Base-by-base conservation (phyloP, 2,113 vertebrate genomes). In the Hippocampus guttulatus region DNA sequence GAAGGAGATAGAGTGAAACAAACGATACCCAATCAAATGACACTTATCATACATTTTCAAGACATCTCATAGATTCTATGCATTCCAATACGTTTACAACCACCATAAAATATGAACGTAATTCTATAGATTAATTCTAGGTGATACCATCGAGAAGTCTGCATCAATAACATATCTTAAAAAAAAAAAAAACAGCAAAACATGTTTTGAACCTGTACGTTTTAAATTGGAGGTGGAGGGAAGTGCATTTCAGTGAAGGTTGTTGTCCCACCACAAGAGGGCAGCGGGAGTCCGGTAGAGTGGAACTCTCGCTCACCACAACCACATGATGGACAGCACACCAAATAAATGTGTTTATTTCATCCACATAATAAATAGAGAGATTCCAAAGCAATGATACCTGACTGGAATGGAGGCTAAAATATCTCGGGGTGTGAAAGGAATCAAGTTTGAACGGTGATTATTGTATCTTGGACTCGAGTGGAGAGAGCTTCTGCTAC, bases 311-410 rank as follows among this genome's bases (percentile, higher is more conserved):
- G 27, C 40, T 68, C 27, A 70, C 12, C 11, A 15, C 55, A 23
- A 11, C 11, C 9, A 73, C 67, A 38, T 2, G 71, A 1, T 54
- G 21, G 40, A 8, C 12, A 47, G 51, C 20, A 23, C 55, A n/a
- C 68, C 83, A 68, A 40, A 66, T 86, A 79, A 82, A 77, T 84
- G 86, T 91, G 86, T 91, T 91, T 92, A 91, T 92, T 92, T 87
- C 84, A 85, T 89, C 79, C 82, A 89, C 81, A 86, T 88, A 92
- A 93, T 93, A 92, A 93, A 93, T 91, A 92, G 71, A 83, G 78
- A 88, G 82, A 88, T 90, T 85, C 86, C 81, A 88, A 89, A 87
- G 69, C 76, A 80, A 84, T 84, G 76, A 87, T 80, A 87, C 75
- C 68, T 84, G 74, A 86, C 71, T 71, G 70, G 80, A 83, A 83